Percentiles rank a stretch among this genome's conserved stretches.
phyloP scores from a whole-genome alignment of 2,113 vertebrate species.

The Psammodynastes pulverulentus region DNA sequence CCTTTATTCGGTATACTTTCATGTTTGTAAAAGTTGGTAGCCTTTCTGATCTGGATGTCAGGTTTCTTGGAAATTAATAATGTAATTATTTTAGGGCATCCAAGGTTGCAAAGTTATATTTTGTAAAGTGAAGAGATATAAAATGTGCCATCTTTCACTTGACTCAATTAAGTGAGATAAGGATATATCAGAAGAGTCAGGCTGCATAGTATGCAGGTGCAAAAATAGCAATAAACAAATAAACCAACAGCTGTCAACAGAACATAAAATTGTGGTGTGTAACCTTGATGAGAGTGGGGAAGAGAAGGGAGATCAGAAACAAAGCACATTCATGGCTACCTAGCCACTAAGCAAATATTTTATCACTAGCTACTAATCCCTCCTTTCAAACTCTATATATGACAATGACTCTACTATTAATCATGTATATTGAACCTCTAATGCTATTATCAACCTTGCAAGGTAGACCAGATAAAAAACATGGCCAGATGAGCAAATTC shows the following conservation, averaged over 20 bases:
- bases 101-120: neutral
- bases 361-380: neutral
- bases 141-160: neutral
- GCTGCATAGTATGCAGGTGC: neutral
- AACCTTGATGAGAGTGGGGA: neutral
- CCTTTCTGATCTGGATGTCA: slow-evolving; percentile 11
- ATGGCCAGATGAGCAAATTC: neutral
- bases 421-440: neutral
- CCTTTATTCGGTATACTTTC: neutral
- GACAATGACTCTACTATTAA: neutral
- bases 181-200: neutral
- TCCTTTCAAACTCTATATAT: neutral
- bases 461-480: neutral
- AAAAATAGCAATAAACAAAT: neutral
- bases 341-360: neutral
- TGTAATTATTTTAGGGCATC: neutral
- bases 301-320: neutral
- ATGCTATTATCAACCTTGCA: neutral
- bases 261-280: neutral
- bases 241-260: neutral
- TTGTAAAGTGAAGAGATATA: neutral
- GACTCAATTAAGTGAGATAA: neutral
- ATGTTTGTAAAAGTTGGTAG: neutral
- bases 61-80: slow-evolving; percentile 10
- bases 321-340: neutral